These are phyloP conservation scores for Apteryx mantelli DNA, from an alignment of 2,113 vertebrate genomes.

Conservation along the genomic window DNA sequence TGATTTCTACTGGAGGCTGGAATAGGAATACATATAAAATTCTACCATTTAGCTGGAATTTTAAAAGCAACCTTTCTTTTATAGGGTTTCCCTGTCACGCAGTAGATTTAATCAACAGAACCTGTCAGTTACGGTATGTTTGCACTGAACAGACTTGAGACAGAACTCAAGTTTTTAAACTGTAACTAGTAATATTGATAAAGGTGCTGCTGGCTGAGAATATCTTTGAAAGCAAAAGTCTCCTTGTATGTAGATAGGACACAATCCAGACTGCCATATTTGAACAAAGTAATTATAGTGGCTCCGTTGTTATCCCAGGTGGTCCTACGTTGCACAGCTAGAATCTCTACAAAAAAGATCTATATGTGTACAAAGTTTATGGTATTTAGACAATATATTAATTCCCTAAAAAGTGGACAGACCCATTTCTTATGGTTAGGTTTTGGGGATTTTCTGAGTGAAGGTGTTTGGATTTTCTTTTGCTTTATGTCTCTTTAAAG, in stretches of 20 bases:
- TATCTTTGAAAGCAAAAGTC: not conserved
- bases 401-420: not conserved
- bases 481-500: not conserved
- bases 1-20: conserved; percentile 47
- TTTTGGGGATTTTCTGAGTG: conserved; percentile 7
- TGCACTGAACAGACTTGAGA: not conserved
- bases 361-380: not conserved
- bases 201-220: not conserved
- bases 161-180: not conserved
- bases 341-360: not conserved
- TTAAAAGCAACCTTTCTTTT: conserved; percentile 13
- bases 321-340: not conserved
- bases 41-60: conserved; percentile 17
- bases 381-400: not conserved
- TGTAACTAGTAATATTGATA: not conserved
- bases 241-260: not conserved
- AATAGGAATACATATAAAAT: not conserved
- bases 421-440: not conserved
- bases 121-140: not conserved
- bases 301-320: conserved; percentile 49
- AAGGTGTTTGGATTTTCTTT: not conserved
- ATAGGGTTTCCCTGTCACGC: conserved; percentile 14
- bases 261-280: not conserved
- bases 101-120: conserved; percentile 30
- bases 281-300: not conserved